Conservation (phyloP, 2,888 invertebrate genomes). For the Leptopilina drosophilae region DNA sequence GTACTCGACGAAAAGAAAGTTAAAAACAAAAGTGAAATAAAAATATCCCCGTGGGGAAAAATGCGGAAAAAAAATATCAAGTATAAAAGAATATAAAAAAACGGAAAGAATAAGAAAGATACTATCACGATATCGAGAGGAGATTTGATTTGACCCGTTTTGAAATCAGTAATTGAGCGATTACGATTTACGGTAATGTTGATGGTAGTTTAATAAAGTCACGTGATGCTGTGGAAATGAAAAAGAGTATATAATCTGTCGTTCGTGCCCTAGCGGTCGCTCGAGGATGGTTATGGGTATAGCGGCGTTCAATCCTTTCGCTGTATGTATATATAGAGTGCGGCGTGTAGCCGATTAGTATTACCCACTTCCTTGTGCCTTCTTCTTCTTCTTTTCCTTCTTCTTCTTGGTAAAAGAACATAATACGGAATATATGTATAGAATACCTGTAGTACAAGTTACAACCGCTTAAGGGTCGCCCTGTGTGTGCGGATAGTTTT, state of each 20-base stretch:
- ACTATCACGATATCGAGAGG: too few species aligned
- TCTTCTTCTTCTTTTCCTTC: constrained; percentile 2
- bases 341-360: constrained; percentile 63
- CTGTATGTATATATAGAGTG: background rate
- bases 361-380: constrained; percentile 58
- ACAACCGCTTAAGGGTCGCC: constrained; percentile 29
- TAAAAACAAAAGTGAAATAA: too few species aligned
- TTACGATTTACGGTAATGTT: constrained; percentile 37
- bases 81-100: too few species aligned
- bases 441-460: constrained; percentile 12
- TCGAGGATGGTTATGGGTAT: background rate
- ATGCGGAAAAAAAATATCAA: too few species aligned
- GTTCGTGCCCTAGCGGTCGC: constrained; percentile 40
- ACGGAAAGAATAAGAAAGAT: too few species aligned
- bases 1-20: too few species aligned
- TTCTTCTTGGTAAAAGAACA: constrained; percentile 34
- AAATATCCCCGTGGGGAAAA: too few species aligned
- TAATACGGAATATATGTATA: background rate
- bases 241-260: constrained; percentile 34
- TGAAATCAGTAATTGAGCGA: constrained; percentile 36
- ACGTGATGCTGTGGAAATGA: constrained; percentile 32
- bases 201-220: constrained; percentile 39
- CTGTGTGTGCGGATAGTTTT: background rate
- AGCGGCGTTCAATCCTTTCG: constrained; percentile 52
- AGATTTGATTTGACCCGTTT: constrained; percentile 28